These are phyloP conservation scores for Tanypteryx hageni DNA, from an alignment of 2,888 invertebrate species.

Conservation along the genomic window DNA sequence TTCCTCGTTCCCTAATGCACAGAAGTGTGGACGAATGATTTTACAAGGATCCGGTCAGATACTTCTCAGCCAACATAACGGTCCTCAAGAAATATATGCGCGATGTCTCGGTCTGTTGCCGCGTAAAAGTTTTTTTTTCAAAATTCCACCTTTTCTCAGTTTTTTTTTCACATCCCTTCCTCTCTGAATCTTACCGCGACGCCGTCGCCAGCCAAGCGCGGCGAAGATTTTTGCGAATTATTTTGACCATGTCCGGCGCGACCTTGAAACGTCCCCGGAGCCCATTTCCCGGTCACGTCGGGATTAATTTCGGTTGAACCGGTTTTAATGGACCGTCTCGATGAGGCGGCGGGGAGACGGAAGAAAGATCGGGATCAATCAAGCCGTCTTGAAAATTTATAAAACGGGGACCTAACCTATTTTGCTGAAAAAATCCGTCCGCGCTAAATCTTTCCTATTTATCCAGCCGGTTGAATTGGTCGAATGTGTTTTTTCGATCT, in stretches of 20 bases:
- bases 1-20: no score
- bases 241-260: neutral
- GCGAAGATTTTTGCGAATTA: neutral
- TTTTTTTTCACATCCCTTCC: neutral
- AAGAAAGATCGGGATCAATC: neutral
- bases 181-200: neutral
- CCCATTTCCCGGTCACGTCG: neutral
- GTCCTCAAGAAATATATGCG: neutral
- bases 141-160: neutral
- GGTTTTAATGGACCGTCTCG: neutral
- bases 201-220: neutral
- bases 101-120: neutral
- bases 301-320: constrained; percentile 11
- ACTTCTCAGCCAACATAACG: no score
- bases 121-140: neutral
- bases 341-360: neutral
- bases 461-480: no score
- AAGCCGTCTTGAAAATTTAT: neutral
- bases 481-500: no score
- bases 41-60: no score
- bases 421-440: neutral
- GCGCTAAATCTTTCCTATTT: no score
- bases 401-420: neutral
- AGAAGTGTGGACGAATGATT: no score
- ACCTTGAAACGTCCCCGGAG: neutral